Base-by-base conservation (phyloP, 1,140 invertebrate species). In the Macrosteles quadrilineatus region DNA sequence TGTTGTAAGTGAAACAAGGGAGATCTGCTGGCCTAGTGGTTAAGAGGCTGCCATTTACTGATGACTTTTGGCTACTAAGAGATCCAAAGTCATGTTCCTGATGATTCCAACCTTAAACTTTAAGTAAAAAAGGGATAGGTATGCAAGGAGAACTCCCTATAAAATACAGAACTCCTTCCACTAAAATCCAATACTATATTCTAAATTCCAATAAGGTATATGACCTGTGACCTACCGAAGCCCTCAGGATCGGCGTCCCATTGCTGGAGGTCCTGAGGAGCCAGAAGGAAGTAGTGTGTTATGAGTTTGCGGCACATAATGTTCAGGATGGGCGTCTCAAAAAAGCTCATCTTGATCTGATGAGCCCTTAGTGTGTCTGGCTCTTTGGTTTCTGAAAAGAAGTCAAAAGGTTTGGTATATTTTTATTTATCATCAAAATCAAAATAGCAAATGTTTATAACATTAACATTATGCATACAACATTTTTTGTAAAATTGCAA, bases 191-290 rank as follows among this genome's bases (percentile, higher is more conserved):
- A n/a, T n/a, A n/a, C n/a, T n/a, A n/a, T n/a, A n/a, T n/a, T n/a
- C n/a, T n/a, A n/a, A n/a, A n/a, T n/a, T n/a, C n/a, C n/a, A n/a
- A n/a, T n/a, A n/a, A n/a, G n/a, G n/a, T n/a, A n/a, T n/a, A n/a
- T n/a, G n/a, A n/a, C n/a, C n/a, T n/a, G n/a, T n/a, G n/a, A 78
- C 70, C 82, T 83, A 88, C 87, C 90, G 81, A 94, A 97, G 73
- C 87, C 90, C 83, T 98, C 95, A 0, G 95, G 94, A 82, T 97
- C 92, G 11, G 87, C 86, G 76, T 94, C 91, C 96, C 95, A 98
- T n/a, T 88, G 83, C 64, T 91, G 87, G 50, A 98, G 81, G 79
- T 98, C 96, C 63, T 91, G 87, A 67, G 87, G 83, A 2, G 91
- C 94, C 14, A 98, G 83, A 29, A 94, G 84, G 77, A 98, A 95